phyloP scores from a whole-genome alignment of 1,140 invertebrate species.

The Caenorhabditis tropicalis region DNA sequence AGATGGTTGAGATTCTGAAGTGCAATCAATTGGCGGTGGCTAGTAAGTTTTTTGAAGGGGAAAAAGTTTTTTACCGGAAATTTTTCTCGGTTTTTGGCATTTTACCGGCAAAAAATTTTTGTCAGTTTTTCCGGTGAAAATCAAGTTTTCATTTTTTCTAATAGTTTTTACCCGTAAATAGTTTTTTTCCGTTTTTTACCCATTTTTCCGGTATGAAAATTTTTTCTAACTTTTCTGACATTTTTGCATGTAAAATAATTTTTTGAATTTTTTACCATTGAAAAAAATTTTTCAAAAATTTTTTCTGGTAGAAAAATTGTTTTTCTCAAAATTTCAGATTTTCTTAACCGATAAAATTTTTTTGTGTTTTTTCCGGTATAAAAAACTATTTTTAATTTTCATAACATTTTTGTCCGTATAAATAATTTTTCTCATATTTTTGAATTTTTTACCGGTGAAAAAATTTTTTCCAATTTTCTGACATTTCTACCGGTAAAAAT shows the following conservation, averaged over 20 bases:
- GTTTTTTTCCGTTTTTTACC: too few relatives aligned
- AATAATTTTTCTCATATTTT: too few relatives aligned
- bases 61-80: not conserved
- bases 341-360: not conserved
- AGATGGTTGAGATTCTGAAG: constrained; percentile 73
- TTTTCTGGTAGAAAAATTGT: not conserved
- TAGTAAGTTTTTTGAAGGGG: constrained; percentile 57
- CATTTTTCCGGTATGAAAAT: too few relatives aligned
- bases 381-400: not conserved
- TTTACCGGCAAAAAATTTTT: too few relatives aligned
- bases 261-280: too few relatives aligned
- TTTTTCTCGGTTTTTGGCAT: too few relatives aligned
- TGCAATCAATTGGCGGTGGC: constrained; percentile 72
- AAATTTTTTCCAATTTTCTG: not conserved
- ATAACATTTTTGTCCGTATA: not conserved
- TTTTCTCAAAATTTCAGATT: not conserved
- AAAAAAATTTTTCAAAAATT: constrained; percentile 61
- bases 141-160: too few relatives aligned
- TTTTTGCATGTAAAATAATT: too few relatives aligned
- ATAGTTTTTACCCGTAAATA: too few relatives aligned
- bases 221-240: too few relatives aligned
- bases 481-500: not conserved
- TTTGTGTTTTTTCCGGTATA: too few relatives aligned
- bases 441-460: not conserved
- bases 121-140: too few relatives aligned